phyloP scores from a whole-genome alignment of 1,140 invertebrate genomes.

The Yoshiicerus persimilis region DNA sequence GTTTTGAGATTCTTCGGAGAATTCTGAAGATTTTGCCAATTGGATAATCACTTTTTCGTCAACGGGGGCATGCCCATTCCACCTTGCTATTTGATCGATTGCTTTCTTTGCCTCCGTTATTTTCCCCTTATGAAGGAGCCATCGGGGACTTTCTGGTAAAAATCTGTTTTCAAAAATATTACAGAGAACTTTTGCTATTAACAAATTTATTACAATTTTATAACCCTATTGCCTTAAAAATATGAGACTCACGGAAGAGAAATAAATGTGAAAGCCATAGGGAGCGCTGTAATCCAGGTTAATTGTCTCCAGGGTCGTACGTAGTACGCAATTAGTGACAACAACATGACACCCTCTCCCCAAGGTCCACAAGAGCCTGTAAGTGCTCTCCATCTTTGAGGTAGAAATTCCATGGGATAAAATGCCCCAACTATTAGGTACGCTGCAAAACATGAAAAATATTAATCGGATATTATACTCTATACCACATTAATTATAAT shows the following conservation, averaged over 20 bases:
- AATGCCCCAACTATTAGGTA: slow-evolving; percentile 18
- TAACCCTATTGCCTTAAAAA: no score
- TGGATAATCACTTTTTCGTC: background rate
- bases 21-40: background rate
- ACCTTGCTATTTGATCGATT: slow-evolving; percentile 30
- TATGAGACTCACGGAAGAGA: background rate
- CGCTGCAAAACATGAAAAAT: background rate
- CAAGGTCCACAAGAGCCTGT: slow-evolving; percentile 14
- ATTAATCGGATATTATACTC: no score
- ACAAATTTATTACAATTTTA: no score
- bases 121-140: slow-evolving; percentile 39
- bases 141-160: slow-evolving; percentile 46
- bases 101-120: slow-evolving; percentile 34
- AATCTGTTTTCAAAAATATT: slow-evolving; percentile 4
- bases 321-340: background rate
- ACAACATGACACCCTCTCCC: slow-evolving; percentile 22
- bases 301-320: background rate
- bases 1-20: background rate
- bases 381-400: background rate
- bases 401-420: slow-evolving; percentile 31
- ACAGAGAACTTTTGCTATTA: no score
- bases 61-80: slow-evolving; percentile 28
- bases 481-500: background rate
- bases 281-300: background rate
- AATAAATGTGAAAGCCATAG: background rate